Conservation (phyloP, 2,113 vertebrate species). For the Bufo bufo region DNA sequence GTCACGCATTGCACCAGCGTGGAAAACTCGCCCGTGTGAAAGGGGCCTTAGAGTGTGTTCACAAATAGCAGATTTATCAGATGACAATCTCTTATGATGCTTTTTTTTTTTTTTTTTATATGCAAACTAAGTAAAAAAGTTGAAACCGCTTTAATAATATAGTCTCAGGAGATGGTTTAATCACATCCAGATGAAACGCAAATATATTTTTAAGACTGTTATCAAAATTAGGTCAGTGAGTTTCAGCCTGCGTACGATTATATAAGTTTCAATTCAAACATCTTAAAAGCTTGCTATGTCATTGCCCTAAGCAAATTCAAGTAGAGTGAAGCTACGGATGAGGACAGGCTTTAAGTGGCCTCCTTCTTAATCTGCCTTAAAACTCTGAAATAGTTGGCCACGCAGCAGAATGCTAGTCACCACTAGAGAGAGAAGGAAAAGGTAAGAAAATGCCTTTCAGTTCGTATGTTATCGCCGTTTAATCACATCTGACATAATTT, state of each 20-base stretch:
- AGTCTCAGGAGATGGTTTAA: constrained; percentile 18
- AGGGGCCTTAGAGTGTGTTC: too few relatives aligned
- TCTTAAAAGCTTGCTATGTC: constrained; percentile 71
- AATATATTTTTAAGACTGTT: constrained; percentile 51
- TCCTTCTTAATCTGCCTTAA: constrained; percentile 43
- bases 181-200: constrained; percentile 55
- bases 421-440: constrained; percentile 48
- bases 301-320: constrained; percentile 65
- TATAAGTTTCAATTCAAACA: constrained; percentile 62
- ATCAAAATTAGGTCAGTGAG: constrained; percentile 65
- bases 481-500: neutral
- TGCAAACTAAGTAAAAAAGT: neutral
- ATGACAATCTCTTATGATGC: neutral
- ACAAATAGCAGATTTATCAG: too few relatives aligned
- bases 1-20: too few relatives aligned
- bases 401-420: constrained; percentile 32
- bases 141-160: neutral
- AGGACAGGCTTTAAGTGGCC: constrained; percentile 49
- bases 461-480: constrained; percentile 15
- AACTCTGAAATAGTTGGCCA: constrained; percentile 36
- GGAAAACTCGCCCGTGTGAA: too few relatives aligned
- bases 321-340: constrained; percentile 46
- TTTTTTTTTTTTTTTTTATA: neutral
- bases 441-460: constrained; percentile 38
- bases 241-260: constrained; percentile 62